A percentile compares a stretch with the other conserved stretches of the same genome.
Conservation (phyloP, 2,797 vertebrate genomes). For the Cyprinella venusta region DNA sequence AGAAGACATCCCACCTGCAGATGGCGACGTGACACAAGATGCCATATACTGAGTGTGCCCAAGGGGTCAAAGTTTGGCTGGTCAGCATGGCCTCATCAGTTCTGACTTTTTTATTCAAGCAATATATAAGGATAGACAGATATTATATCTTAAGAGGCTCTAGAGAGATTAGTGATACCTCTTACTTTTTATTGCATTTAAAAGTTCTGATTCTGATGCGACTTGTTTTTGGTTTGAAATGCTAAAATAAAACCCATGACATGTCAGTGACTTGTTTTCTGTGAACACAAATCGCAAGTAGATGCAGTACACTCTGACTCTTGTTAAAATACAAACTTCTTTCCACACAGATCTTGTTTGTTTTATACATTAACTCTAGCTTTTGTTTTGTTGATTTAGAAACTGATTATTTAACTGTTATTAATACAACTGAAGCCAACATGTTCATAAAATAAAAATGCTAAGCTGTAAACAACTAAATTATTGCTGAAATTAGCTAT, state of each 20-base stretch:
- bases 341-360: background rate
- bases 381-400: background rate
- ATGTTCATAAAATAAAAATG: background rate
- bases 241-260: background rate
- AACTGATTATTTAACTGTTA: background rate
- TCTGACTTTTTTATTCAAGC: too few relatives aligned
- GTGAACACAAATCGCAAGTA: too few relatives aligned
- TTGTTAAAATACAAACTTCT: background rate
- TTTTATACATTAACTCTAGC: background rate
- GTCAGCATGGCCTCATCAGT: background rate
- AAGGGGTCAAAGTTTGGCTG: slow-evolving; percentile 1
- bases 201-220: background rate
- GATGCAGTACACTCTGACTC: background rate
- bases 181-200: background rate
- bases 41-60: background rate
- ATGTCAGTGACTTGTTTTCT: too few relatives aligned
- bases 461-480: background rate
- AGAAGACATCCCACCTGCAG: slow-evolving; percentile 10
- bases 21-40: background rate
- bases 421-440: background rate
- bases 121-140: background rate
- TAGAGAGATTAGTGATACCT: background rate
- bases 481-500: background rate
- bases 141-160: background rate
- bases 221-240: background rate